Conservation (phyloP, 2,113 vertebrate species). For the Sinocyclocheilus maitianheensis region DNA sequence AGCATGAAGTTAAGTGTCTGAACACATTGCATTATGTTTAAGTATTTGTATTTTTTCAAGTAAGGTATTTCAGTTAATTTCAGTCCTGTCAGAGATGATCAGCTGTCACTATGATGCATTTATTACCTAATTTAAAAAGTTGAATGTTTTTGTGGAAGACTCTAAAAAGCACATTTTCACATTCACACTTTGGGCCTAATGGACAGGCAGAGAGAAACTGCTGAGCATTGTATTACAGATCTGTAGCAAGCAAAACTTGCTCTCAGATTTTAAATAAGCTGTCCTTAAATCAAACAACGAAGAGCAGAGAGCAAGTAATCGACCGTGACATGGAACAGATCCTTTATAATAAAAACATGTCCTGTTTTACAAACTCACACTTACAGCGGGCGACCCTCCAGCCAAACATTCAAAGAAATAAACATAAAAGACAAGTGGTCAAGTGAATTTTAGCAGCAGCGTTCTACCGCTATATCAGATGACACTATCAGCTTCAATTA, state of each 20-base stretch:
- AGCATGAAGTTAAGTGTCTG: neutral
- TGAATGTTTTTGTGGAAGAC: neutral
- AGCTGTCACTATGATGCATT: neutral
- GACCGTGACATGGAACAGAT: neutral
- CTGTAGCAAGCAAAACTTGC: neutral
- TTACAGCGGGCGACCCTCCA: neutral
- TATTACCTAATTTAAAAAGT: neutral
- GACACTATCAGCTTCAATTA: conserved; percentile 37
- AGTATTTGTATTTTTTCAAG: neutral
- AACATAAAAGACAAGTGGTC: conserved; percentile 7
- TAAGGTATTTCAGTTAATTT: neutral
- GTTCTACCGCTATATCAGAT: neutral
- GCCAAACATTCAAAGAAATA: neutral
- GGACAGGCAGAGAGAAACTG: neutral
- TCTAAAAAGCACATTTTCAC: conserved; percentile 14
- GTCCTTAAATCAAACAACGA: neutral
- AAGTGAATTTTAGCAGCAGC: conserved; percentile 10
- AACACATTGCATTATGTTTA: neutral
- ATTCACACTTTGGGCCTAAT: conserved; percentile 10
- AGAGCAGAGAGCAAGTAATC: conserved; percentile 9
- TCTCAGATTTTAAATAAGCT: conserved; percentile 3
- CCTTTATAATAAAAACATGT: neutral
- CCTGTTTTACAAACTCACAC: neutral
- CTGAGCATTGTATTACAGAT: neutral
- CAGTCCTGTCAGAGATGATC: neutral